These are phyloP conservation scores for Caranx melampygus DNA, from an alignment of 2,113 vertebrate genomes.

Conservation along the genomic window DNA sequence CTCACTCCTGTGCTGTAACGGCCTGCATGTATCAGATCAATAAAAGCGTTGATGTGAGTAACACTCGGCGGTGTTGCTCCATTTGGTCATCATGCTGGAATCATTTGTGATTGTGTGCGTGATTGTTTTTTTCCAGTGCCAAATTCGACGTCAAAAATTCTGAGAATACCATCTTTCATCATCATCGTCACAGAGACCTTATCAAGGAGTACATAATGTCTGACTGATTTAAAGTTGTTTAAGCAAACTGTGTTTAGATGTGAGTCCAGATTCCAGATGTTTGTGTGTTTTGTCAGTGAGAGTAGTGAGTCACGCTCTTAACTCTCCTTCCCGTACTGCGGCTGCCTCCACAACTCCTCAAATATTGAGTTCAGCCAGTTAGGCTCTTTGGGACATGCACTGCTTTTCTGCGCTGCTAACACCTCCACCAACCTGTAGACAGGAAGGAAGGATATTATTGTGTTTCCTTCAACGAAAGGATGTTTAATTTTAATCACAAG, in stretches of 20 bases:
- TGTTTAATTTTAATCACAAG: slow-evolving; percentile 30
- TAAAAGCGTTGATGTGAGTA: slow-evolving; percentile 1
- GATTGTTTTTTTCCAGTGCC: background rate
- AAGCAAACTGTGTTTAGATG: slow-evolving; percentile 44
- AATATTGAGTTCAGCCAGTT: background rate
- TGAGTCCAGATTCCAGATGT: slow-evolving; percentile 42
- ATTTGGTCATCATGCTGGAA: slow-evolving; percentile 29
- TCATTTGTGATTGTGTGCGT: background rate
- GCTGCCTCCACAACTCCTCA: background rate
- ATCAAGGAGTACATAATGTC: slow-evolving; percentile 38
- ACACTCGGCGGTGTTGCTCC: background rate
- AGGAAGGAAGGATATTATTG: slow-evolving; percentile 12
- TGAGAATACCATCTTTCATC: slow-evolving; percentile 4
- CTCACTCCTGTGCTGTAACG: background rate
- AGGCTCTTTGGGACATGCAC: slow-evolving; percentile 4
- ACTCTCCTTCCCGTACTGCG: slow-evolving; percentile 9
- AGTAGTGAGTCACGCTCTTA: slow-evolving; percentile 39
- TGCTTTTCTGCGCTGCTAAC: background rate
- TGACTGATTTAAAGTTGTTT: slow-evolving; percentile 30
- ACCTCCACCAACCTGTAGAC: background rate
- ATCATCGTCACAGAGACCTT: background rate
- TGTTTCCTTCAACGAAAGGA: slow-evolving; percentile 25
- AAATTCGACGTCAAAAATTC: background rate
- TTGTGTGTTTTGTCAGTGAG: slow-evolving; percentile 41
- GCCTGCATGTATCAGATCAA: background rate